Evolutionary conservation across 2,113 vertebrate genomes (phyloP), one percentile per base, ranked within the genome.

Genomic region (Alouatta palliata): DNA sequence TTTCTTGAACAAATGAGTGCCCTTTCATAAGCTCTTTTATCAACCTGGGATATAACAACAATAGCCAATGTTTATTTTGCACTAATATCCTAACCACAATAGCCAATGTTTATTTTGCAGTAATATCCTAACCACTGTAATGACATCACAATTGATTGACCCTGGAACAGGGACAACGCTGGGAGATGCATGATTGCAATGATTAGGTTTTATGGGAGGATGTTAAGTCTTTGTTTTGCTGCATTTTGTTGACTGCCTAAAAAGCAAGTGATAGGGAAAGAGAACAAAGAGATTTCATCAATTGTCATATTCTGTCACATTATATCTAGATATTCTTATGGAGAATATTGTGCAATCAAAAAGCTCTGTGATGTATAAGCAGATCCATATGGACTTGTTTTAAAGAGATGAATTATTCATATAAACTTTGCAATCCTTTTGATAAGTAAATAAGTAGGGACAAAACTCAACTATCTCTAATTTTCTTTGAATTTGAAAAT

Each of bases 401-500:
- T 56, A 80, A 94, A 87, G 14, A 96, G 49, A 49, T 64, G 80
- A n/a, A 71, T 82, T 82, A 49, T 79, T 88, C 21, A 40, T 66
- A 58, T 76, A 21, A 54, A 52, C 30, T 94, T 89, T 92, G 71
- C 19, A 54, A 30, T 92, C 49, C 5, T 84, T 94, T 92, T 43
- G 68, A 45, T 83, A 61, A 32, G 12, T 64, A 64, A 30, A 30
- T 95, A 56, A 64, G 1, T 47, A 23, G 37, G 25, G 35, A 12
- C 66, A 82, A 88, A 92, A 52, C 37, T 83, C 71, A 94, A 27
- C 30, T 81, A 23, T 88, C 27, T 25, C n/a, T 70, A 27, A 14
- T 89, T 94, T 94, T 96, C 56, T 89, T 66, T 90, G 32, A 94
- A 83, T 23, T 76, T 43, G 20, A 88, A 95, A 94, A 47, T 61